Evolutionary conservation across 2,113 vertebrate species (phyloP), one percentile per base, ranked within the genome.

Genomic region (Heteronetta atricapilla): DNA sequence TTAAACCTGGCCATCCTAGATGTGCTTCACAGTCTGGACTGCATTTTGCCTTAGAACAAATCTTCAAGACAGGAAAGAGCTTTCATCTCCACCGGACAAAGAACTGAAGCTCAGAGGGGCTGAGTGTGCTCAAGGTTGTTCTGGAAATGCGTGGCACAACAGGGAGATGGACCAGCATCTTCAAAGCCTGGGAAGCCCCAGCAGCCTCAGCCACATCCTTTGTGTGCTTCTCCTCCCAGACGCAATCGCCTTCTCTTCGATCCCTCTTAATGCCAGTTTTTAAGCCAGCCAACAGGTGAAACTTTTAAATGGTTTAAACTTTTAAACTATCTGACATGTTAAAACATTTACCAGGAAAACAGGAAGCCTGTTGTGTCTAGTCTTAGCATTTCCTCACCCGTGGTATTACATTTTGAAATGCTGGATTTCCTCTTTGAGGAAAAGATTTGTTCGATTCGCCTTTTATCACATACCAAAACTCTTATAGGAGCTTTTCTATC

Each of bases 121-220:
- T 19, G 62, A 53, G 15, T 2, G 0, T 52, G 19, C 22, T 46
- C 29, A 29, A 6, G 34, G 40, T 52, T 52, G 10, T 42, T 46
- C 26, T 38, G 42, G 16, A 48, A 38, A 53, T 0, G 1, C 5
- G 11, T 21, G n/a, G 9, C n/a, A 28, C 25, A 3, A 0, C 40
- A 16, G 20, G 31, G 40, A 42, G 17, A 38, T 4, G 38, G 48
- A 59, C 20, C 38, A n/a, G 33, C 20, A 10, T 11, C 66, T 84
- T 62, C 73, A 20, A 33, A 62, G 6, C n/a, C n/a, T 36, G 13
- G 36, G 62, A 29, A 31, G 52, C 13, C 15, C 20, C 42, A 23
- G 3, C 8, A 25, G 11, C 50, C 1, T 1, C 72, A 70, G 11
- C 60, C 25, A 18, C 36, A 5, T 59, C 38, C 20, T 58, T 31